Base-by-base conservation (phyloP, 2,888 invertebrate species). In the Camponotus fellah region DNA sequence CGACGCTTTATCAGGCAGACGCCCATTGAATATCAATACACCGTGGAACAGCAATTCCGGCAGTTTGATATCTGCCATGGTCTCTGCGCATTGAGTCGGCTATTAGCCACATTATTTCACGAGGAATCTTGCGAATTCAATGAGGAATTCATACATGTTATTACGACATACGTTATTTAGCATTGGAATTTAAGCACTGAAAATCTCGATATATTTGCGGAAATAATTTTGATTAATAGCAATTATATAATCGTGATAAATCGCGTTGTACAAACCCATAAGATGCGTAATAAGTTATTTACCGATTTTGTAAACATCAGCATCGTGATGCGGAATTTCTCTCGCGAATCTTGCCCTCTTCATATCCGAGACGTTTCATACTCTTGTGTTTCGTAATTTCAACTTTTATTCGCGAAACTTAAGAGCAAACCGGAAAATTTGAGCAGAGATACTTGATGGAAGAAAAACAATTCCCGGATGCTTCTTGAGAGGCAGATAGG, bases 1-100 rank as follows among this genome's bases (percentile, higher is more conserved):
- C 93, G 89, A 90, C 91, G 93, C 92, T 92, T 93, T 94, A 93
- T 94, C 94, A 91, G 88, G 85, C 86, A 89, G 87, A 92, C 93
- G 91, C 91, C 86, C 82, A 86, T 83, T 92, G 94, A 94, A 94
- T 94, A 89, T 91, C 93, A 92, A 94, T 92, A 91, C 88, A 86
- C 82, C 71, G 26, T 62, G 86, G 85, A 81, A 82, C 86, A 82
- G 87, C 83, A 84, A 89, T 86, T 86, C 83, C 85, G 81, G 32
- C 66, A 53, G 87, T 72, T 85, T 81, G 89, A 90, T 90, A 86
- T 88, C 85, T 80, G 64, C 79, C 40, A 62, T 66, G 76, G 69
- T 46, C 81, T 84, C 84, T 82, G 75, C 83, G 81, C 82, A 56
- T 77, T 49, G 71, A 74, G 72, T 80, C 53, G 43, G 62, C 83